phyloP scores from a whole-genome alignment of 1,140 invertebrate species.

The Temnothorax nylanderi region DNA sequence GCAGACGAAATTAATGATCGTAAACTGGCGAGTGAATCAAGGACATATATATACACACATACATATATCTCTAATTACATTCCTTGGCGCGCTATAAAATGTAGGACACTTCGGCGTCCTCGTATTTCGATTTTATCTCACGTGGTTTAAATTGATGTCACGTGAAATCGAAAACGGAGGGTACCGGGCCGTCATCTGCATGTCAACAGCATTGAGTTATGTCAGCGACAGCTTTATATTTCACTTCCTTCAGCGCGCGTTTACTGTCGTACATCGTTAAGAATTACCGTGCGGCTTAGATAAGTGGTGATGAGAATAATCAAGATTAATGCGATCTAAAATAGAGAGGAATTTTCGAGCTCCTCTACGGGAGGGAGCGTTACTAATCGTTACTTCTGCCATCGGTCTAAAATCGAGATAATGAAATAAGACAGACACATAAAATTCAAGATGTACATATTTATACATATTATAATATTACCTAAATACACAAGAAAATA shows the following conservation, averaged over 20 bases:
- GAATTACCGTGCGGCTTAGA: not conserved
- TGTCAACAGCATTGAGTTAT: not conserved
- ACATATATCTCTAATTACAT: slow-evolving; percentile 1
- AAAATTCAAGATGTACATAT: not conserved
- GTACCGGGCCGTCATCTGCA: not conserved
- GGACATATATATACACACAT: not conserved
- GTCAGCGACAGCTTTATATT: not conserved
- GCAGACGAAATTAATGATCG: slow-evolving; percentile 14
- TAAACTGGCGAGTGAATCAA: not conserved
- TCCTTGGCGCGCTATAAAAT: not conserved
- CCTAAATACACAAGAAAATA: no score
- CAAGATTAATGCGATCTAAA: slow-evolving; percentile 14
- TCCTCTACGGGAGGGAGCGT: not conserved
- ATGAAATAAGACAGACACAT: not conserved
- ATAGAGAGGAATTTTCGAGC: not conserved
- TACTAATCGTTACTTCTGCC: not conserved
- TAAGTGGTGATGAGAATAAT: slow-evolving; percentile 2
- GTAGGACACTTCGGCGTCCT: not conserved
- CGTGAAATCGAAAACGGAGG: not conserved
- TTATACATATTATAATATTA: not conserved
- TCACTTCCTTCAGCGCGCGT: not conserved
- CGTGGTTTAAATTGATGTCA: not conserved
- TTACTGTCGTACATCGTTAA: not conserved
- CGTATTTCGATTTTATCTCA: not conserved
- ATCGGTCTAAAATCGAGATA: not conserved